Base-by-base conservation (phyloP, 2,113 vertebrate species). In the Rhea pennata region DNA sequence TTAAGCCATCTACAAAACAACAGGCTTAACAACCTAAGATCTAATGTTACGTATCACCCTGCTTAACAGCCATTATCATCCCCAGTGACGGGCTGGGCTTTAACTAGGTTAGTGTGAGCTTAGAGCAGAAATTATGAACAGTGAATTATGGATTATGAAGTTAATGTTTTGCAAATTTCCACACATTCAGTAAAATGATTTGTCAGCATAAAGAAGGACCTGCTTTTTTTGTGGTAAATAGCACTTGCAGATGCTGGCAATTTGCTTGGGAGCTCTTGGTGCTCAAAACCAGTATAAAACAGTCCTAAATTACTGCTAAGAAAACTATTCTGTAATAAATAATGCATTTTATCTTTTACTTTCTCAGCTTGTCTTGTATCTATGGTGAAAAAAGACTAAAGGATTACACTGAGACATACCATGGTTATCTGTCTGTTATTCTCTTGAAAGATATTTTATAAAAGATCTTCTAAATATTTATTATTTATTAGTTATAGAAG, bases 91-190 rank as follows among this genome's bases (percentile, higher is more conserved):
- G 81, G 76, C 88, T 84, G 89, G 71, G 75, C 62, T 87, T 95
- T 95, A 93, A 91, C 75, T 90, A 69, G 93, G 93, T 93, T 96
- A 96, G 88, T 3, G 14, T 82, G 90, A 95, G 84, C 89, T 96
- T 88, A 92, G 56, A 92, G 83, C 48, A 92, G 50, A 94, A 95
- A 94, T 72, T 51, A 61, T 73, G 53, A 90, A 65, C 33, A 12
- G 2, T 1, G 0, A 82, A 90, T 76, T 86, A 90, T 92, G 84
- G 92, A 86, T 92, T 93, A 79, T 9, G 36, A 91, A 81, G 74
- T 79, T 42, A 73, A 62, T 13, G 24, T 80, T 90, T 84, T 79
- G 80, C 21, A 92, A 51, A 94, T 83, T 65, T 91, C 64, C 39
- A 93, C 40, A 54, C 20, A 46, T 42, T 33, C 71, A 81, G 56